These are phyloP conservation scores for Thalassaphorura encarpata DNA, from an alignment of 1,140 invertebrate genomes.

Conservation along the genomic window DNA sequence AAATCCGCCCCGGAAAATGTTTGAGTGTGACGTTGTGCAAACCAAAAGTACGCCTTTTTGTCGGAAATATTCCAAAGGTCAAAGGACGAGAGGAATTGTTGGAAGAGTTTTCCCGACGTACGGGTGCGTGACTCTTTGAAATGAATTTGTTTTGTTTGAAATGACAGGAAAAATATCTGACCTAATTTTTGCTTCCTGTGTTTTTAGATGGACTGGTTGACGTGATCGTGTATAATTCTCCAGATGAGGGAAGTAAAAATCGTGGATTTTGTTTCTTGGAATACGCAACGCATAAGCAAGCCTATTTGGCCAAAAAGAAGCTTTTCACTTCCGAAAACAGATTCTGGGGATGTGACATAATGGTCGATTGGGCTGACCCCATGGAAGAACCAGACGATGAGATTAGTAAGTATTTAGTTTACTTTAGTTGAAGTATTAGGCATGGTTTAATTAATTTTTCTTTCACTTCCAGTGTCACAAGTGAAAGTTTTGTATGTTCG, in stretches of 20 bases:
- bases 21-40: conserved; percentile 99
- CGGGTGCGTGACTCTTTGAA: conserved; percentile 71
- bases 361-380: conserved; percentile 98
- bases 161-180: no score
- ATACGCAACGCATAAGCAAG: conserved; percentile 97
- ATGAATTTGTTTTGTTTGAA: background rate
- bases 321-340: conserved; percentile 95
- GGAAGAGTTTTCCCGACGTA: conserved; percentile 97
- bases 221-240: conserved; percentile 98
- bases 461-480: conserved; percentile 73
- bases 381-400: conserved; percentile 98
- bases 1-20: conserved; percentile 98
- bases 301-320: conserved; percentile 91
- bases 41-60: conserved; percentile 99
- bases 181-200: conserved; percentile 8
- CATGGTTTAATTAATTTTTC: background rate
- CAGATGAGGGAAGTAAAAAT: conserved; percentile 98
- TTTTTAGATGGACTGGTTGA: conserved; percentile 86
- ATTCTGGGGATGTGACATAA: conserved; percentile 38
- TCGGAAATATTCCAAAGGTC: conserved; percentile 99
- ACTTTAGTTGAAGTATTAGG: background rate
- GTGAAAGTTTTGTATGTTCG: conserved; percentile 96
- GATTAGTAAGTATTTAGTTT: conserved; percentile 39
- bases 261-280: conserved; percentile 99
- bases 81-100: conserved; percentile 98